Base-by-base conservation (phyloP, 2,113 vertebrate species). In the Xiphias gladius region DNA sequence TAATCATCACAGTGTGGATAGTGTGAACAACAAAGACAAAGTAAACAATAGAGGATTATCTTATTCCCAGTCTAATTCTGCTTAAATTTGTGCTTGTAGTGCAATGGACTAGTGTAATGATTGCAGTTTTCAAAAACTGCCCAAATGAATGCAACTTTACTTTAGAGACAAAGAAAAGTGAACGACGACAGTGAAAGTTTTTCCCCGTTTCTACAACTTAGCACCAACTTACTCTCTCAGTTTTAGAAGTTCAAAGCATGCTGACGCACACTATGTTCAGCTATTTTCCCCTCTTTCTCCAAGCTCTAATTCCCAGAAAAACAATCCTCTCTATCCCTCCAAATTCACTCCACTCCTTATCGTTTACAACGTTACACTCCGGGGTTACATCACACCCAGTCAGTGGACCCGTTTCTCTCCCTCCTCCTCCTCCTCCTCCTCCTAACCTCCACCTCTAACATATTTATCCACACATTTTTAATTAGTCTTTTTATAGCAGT, bases 401-500 rank as follows among this genome's bases (percentile, higher is more conserved):
- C 55, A 20, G 32, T 46, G 4, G 2, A 26, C 48, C 12, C 0
- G 2, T 9, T 30, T 7, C 55, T 32, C 73, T 32, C 43, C 20
- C 17, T 67, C 28, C 81, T 19, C 46, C 66, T 48, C 63, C 22
- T 28, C 75, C 37, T 32, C 72, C 35, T 12, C 57, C 76, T 59
- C 54, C 61, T 86, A 79, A 79, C 65, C 73, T 78, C 75, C 55
- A 81, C 77, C 76, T 77, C 68, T 72, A 80, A 72, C 82, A 82
- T 24, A 86, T 91, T 90, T 72, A 85, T 89, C 80, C 55, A 39
- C 88, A 91, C 78, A 90, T 89, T 93, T 93, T 92, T 92, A 93
- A 95, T 94, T 79, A 80, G 91, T 86, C 86, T 91, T 93, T 95
- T 95, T 91, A 92, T 90, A 93, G 78, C 77, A 0, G n/a, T 69